Base-by-base conservation (phyloP, 64 coral and sea anemone species). In the Cladopsammia gracilis region DNA sequence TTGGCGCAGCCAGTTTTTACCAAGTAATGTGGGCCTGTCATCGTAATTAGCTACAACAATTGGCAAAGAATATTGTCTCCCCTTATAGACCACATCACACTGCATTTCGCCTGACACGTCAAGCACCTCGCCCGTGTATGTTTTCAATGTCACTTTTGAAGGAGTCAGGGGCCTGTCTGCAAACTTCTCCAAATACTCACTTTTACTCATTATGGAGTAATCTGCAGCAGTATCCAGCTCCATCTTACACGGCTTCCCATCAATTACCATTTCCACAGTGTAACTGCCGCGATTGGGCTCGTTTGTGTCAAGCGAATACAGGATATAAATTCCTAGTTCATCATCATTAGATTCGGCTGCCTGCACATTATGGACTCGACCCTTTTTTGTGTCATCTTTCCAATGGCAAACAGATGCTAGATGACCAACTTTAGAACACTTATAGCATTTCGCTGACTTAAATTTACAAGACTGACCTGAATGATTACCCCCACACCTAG, bases 401-500 rank as follows among this genome's bases (percentile, higher is more conserved):
- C 75, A 70, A 58, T 20, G 74, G 62, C 89, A 96, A 57, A 67
- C 86, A 64, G 76, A 47, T 53, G 89, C 94, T 56, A 87, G 87
- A 64, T 92, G 89, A 46, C 88, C 92, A 66, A 75, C 58, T 89
- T 88, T 94, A n/a, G 86, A 88, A 61, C 86, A 94, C 48, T 84
- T 89, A 67, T 89, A 94, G 62, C 86, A 94, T 75, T 94, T 89
- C 51, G 86, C 92, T 48, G 47, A 82, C 44, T 89, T 94, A 89
- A 94, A 89, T 69, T 89, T 85, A 58, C 75, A 92, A 76, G 69
- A 85, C 49, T 69, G 73, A 76, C 73, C 43, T 72, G 70, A 52
- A 66, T 94, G 92, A 58, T 88, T 76, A 19, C 92, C 92, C 5
- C 70, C 70, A 75, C 86, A 89, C 43, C 92, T 46, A 49, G 23